These are phyloP conservation scores for Pteruthius melanotis DNA, from an alignment of 2,113 vertebrate species.

Conservation along the genomic window DNA sequence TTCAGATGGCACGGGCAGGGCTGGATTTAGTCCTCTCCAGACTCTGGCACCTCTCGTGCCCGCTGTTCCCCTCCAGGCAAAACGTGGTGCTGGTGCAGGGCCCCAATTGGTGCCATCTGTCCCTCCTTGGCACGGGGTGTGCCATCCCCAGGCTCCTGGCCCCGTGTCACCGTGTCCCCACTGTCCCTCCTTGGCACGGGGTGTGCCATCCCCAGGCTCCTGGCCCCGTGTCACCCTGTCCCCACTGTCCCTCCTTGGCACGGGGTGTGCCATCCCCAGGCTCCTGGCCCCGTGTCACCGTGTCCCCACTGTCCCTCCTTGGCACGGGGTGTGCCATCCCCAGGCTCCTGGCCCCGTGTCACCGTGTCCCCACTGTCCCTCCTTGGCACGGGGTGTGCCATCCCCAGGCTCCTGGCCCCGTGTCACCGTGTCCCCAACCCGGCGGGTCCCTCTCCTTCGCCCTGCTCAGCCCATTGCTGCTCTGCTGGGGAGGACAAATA, in stretches of 20 bases:
- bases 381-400: not conserved
- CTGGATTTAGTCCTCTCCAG: not conserved
- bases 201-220: not conserved
- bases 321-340: not conserved
- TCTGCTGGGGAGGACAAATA: not conserved
- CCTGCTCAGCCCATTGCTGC: not conserved
- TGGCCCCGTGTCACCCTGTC: not conserved
- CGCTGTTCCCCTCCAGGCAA: not conserved
- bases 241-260: not conserved
- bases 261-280: not conserved
- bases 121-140: not conserved
- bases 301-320: not conserved
- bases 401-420: not conserved
- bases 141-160: not conserved
- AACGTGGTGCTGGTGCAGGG: not conserved
- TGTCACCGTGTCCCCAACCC: not conserved
- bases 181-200: not conserved
- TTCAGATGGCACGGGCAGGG: not conserved
- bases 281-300: not conserved
- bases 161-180: fast-evolving
- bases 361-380: not conserved
- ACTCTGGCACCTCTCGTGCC: not conserved
- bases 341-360: not conserved
- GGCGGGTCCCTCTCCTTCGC: not conserved
- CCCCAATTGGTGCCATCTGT: not conserved